Evolutionary conservation across 2,797 vertebrate species (phyloP), one percentile per base, ranked within the genome.

Genomic region (Remorina albescens): DNA sequence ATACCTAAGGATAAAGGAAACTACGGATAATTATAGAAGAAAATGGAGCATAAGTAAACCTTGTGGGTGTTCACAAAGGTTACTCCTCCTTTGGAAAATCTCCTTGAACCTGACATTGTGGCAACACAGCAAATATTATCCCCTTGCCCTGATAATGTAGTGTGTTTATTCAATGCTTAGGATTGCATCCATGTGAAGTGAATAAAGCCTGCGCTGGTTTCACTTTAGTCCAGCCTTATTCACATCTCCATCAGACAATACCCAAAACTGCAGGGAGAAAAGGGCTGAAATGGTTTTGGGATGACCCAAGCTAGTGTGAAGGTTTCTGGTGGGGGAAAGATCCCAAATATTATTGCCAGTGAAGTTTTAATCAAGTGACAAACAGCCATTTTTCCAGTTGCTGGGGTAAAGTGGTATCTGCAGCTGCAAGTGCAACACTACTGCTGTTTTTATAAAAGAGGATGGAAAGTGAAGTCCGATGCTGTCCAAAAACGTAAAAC

Each of bases 321-420:
- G 73, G 57, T 61, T 67, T 79, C 80, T 39, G 71, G 73, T 71
- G 25, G 21, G 85, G 78, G 69, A 77, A 76, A 73, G 54, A 77
- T 85, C 76, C 80, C 63, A 76, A 75, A 83, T 65, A 71, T 75
- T 82, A 76, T 65, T 87, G 84, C 73, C 68, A 84, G 76, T 46
- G 70, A 46, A 78, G 80, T 85, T 85, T 86, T 85, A 85, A 80
- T 81, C 76, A 78, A 82, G 30, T 25, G 28, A 21, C 53, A 58
- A 74, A 81, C 47, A 26, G 18, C 58, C 25, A 63, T 77, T 80
- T 88, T 89, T 84, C 91, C 89, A 91, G 88, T 91, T 91, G 90
- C 86, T 87, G 54, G 78, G 71, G 67, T 57, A 68, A 85, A 76
- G 53, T 49, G 65, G 70, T 64, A 85, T 82, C 53, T 74, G 68